Base-by-base conservation (phyloP, 2,113 vertebrate species). In the Macroglossus sobrinus region DNA sequence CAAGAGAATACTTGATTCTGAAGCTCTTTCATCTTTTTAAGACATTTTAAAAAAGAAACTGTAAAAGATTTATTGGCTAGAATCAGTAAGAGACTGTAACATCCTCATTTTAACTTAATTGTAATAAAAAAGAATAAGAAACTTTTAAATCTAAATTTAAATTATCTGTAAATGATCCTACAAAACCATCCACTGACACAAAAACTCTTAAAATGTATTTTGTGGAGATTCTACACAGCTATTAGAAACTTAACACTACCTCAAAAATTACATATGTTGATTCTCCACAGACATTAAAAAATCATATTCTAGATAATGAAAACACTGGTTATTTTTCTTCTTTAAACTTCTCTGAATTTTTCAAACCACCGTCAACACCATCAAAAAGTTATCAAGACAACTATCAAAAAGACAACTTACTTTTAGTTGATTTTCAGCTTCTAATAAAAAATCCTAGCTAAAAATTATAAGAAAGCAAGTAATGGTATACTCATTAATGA, bases 341-440 rank as follows among this genome's bases (percentile, higher is more conserved):
- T 84, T 85, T 69, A 63, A 94, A 87, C 14, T 88, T 82, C 59
- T 69, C 30, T 71, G 19, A 74, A 40, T 35, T 92, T 68, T 72
- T 89, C 47, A 85, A 92, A 89, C 40, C 40, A 92, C 11, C 78
- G 92, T 19, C 30, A 85, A 50, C 53, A 75, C 18, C n/a, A 87
- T 30, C 68, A 87, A 78, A 90, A 94, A 78, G 30, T 57, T 40
- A 81, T 92, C 40, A 89, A 85, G 24, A 63, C 40, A 89, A 94
- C 45, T 24, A 76, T 92, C 50, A 95, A 87, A 81, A 55, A 18
- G 26, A 47, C 45, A 64, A 71, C 28, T 69, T 57, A 79, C 26
- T 94, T 94, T 84, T 76, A 78, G 50, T 15, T 72, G 76, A 35
- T 89, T 89, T 89, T 93, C 81, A 92, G 35, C n/a, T 89, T 50